Percentiles rank a stretch among this genome's conserved stretches.
Evolutionary conservation across 2,113 vertebrate genomes (phyloP).

Genomic region (Crotalus viridis): DNA sequence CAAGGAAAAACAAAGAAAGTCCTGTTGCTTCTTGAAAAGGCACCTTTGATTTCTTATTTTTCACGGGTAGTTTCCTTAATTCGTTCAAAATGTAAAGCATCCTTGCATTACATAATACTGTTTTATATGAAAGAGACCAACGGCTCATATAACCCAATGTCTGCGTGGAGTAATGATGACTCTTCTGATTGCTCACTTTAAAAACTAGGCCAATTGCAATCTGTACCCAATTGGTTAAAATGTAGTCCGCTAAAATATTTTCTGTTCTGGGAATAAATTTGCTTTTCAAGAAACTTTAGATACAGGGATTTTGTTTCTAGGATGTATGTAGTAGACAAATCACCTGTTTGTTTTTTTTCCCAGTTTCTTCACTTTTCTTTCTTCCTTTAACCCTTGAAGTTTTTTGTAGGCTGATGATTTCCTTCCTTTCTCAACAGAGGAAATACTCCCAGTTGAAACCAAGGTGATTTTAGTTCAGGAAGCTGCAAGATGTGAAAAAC

Average conservation of each 20-base stretch:
- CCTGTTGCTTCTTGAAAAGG: background rate
- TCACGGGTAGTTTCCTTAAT: background rate
- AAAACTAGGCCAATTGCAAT: background rate
- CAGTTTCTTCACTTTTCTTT: too few species aligned
- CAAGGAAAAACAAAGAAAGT: background rate
- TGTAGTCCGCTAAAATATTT: background rate
- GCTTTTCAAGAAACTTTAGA: background rate
- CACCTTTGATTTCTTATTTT: background rate
- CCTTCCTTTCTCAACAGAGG: constrained; percentile 72
- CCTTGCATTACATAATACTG: background rate
- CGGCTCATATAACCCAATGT: background rate
- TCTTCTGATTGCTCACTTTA: background rate
- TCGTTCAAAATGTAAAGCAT: background rate
- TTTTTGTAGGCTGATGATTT: constrained; percentile 22
- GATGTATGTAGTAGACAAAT: background rate
- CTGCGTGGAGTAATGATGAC: background rate
- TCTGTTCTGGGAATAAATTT: background rate
- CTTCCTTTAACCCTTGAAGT: background rate
- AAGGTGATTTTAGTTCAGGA: constrained; percentile 88
- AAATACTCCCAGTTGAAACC: constrained; percentile 88
- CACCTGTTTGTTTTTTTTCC: background rate
- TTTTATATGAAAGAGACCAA: background rate
- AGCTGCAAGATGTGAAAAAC: constrained; percentile 73
- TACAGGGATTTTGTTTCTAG: background rate
- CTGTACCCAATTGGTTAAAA: background rate